Evolutionary conservation across 2,888 invertebrate genomes (phyloP), one percentile per base, ranked within the genome.

Genomic region (Automeris io): DNA sequence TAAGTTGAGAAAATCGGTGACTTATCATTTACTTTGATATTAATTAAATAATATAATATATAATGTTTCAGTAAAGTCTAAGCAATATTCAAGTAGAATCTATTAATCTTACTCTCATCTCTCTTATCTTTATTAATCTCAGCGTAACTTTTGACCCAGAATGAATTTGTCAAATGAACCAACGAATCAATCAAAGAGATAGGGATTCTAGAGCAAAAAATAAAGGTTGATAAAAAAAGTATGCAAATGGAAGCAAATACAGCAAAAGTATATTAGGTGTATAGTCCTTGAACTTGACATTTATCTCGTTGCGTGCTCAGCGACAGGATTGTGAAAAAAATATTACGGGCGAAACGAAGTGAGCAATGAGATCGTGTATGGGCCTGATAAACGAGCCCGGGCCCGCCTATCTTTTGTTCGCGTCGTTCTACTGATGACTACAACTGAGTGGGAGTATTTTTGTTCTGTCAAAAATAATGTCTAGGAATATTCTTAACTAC

Each of bases 361-460:
- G 37, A 43, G 45, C 45, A 42, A 46, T 43, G 47, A 45, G 45
- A 42, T 38, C 40, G 41, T 40, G 45, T 45, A 50, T 45, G 43
- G 51, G 46, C 42, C 49, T 59, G 56, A 59, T 47, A 56, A 57
- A 60, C 56, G 60, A 59, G 42, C 47, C 11, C 13, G 18, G 48
- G 33, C 41, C 53, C 60, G 59, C 61, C 60, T 52, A 55, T 55
- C 51, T 57, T 59, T 59, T 61, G 55, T 56, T 43, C 42, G 38
- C 42, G 40, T 48, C 50, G 45, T 51, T 57, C 40, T 49, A 36
- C 36, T 51, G 46, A 61, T 54, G 47, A 53, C 41, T 48, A 51
- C 45, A 46, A 53, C 49, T 42, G 46, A 40, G 39, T 44, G 46
- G 49, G 43, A 45, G 49, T 54, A 45, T 53, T 53, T 53, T 47